These are phyloP conservation scores for Dryococelus australis DNA, from an alignment of 2,888 invertebrate genomes.

Conservation along the genomic window DNA sequence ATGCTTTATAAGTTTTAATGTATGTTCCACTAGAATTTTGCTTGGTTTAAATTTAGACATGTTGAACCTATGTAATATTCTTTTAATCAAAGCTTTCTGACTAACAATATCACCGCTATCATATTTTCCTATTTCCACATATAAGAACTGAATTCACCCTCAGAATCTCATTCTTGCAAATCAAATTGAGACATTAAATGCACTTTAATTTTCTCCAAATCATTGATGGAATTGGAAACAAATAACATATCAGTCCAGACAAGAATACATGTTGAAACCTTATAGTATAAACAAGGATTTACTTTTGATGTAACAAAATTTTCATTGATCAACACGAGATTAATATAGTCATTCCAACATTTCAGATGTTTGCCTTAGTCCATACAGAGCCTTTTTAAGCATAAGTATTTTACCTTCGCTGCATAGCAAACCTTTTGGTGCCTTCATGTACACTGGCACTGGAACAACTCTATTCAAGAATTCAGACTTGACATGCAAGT, in stretches of 20 bases:
- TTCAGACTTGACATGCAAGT: conserved; percentile 22
- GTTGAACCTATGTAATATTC: not conserved
- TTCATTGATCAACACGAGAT: not conserved
- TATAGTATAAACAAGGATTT: conserved; percentile 7
- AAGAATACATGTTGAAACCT: not conserved
- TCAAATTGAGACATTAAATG: not conserved
- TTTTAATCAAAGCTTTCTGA: conserved; percentile 1
- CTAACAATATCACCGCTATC: not conserved
- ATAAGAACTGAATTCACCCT: not conserved
- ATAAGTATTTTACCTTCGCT: not conserved
- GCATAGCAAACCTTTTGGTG: not conserved
- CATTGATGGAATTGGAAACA: not conserved
- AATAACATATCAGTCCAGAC: not conserved
- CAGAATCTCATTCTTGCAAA: not conserved
- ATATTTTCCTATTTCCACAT: not conserved
- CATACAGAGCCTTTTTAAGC: conserved; percentile 6
- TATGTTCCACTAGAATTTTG: not conserved
- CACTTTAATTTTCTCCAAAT: not conserved
- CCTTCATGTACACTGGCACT: not conserved
- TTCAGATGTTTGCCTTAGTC: not conserved
- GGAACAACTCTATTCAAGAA: not conserved
- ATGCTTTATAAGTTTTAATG: not conserved
- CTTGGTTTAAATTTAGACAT: not conserved
- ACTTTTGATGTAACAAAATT: not conserved
- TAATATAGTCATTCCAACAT: conserved; percentile 12